Percentiles rank a stretch among this genome's conserved stretches.
Evolutionary conservation across 2,113 vertebrate genomes (phyloP).

Genomic region (Pogona vitticeps): DNA sequence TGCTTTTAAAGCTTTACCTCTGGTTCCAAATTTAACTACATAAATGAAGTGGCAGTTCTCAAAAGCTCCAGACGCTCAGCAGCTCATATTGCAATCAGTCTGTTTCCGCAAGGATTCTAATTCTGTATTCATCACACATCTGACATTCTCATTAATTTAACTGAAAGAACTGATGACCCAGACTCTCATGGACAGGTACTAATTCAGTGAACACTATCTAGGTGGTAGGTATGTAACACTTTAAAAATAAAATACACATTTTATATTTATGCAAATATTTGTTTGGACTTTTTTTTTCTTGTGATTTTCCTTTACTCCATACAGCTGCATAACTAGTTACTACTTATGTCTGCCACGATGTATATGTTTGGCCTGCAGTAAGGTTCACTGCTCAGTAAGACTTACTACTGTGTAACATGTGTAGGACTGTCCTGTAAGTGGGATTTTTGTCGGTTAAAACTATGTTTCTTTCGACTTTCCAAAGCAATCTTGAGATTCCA

Average conservation of each 20-base stretch:
- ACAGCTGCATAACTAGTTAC: too few species aligned
- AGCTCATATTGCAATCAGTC: background rate
- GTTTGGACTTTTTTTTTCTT: background rate
- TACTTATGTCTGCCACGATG: too few species aligned
- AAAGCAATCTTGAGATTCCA: background rate
- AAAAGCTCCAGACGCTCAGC: background rate
- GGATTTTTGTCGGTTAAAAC: background rate
- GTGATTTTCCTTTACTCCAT: background rate
- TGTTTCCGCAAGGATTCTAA: conserved; percentile 4
- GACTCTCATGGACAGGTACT: background rate
- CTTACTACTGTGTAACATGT: too few species aligned
- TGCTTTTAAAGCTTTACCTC: background rate
- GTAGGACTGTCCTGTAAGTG: too few species aligned
- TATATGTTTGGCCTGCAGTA: too few species aligned
- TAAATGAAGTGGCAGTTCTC: conserved; percentile 13
- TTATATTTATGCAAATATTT: background rate
- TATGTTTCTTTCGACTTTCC: background rate
- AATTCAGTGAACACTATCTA: background rate
- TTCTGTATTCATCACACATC: conserved; percentile 22
- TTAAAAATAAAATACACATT: background rate
- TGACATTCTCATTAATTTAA: conserved; percentile 1
- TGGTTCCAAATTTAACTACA: background rate
- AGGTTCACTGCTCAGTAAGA: too few species aligned
- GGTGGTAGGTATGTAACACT: background rate
- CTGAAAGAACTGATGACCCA: background rate